phyloP scores from a whole-genome alignment of 2,888 invertebrate genomes.

The Clitarchus hookeri region DNA sequence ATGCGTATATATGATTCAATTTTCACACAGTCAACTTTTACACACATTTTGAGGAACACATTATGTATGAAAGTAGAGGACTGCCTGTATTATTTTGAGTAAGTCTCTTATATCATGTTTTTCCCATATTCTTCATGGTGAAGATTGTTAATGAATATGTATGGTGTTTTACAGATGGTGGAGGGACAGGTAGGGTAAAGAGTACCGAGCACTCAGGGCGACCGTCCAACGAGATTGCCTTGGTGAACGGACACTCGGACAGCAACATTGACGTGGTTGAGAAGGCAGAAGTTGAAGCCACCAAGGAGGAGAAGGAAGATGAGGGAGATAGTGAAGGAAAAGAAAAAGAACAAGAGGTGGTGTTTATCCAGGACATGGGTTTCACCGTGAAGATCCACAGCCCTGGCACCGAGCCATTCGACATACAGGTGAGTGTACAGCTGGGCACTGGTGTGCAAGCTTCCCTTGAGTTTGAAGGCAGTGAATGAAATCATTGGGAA shows the following conservation, averaged over 20 bases:
- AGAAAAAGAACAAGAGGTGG: constrained; percentile 72
- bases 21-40: too few relatives aligned
- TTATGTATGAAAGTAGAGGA: too few relatives aligned
- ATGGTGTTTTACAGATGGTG: neutral
- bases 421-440: constrained; percentile 69
- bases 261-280: neutral
- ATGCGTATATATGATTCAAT: too few relatives aligned
- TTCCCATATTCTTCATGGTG: too few relatives aligned
- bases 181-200: neutral
- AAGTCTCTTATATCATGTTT: too few relatives aligned
- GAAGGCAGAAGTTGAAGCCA: constrained; percentile 19
- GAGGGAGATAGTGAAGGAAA: constrained; percentile 56
- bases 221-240: neutral
- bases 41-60: too few relatives aligned
- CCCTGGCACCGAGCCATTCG: constrained; percentile 89
- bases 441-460: neutral
- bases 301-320: constrained; percentile 54
- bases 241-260: neutral
- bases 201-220: neutral
- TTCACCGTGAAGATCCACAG: constrained; percentile 93
- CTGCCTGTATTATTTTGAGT: too few relatives aligned
- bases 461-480: too few relatives aligned
- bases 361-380: constrained; percentile 88
- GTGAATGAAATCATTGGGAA: too few relatives aligned
- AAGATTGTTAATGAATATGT: too few relatives aligned